These are phyloP conservation scores for Asobara japonica DNA, from an alignment of 1,140 invertebrate genomes.

Conservation along the genomic window DNA sequence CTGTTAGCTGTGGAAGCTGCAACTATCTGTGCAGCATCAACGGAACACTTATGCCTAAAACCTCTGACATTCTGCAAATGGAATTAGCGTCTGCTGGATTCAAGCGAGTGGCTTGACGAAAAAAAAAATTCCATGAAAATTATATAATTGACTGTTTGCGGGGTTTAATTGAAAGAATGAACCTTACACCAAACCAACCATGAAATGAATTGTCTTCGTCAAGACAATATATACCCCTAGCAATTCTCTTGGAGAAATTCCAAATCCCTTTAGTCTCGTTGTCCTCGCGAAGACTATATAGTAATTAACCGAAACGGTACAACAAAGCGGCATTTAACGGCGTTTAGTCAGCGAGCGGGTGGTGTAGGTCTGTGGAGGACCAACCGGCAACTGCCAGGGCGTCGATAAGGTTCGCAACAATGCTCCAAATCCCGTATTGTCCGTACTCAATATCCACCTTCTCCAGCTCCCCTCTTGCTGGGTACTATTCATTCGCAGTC, in stretches of 20 bases:
- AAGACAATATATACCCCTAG: neutral
- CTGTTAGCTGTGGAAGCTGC: too few species aligned
- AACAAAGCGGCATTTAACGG: constrained; percentile 60
- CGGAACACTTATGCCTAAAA: too few species aligned
- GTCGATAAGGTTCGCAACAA: constrained; percentile 60
- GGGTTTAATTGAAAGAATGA: constrained; percentile 12
- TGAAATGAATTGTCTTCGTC: neutral
- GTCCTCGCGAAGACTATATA: constrained; percentile 42
- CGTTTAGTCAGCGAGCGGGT: constrained; percentile 48
- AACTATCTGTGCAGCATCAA: too few species aligned
- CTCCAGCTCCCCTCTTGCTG: constrained; percentile 4
- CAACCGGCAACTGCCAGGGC: constrained; percentile 43
- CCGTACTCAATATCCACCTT: constrained; percentile 47
- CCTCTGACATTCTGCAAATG: too few species aligned
- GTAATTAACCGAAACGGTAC: constrained; percentile 59
- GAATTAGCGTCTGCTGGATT: too few species aligned
- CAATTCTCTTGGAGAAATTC: constrained; percentile 4
- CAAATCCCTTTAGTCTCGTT: constrained; percentile 21
- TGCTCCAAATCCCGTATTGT: constrained; percentile 60
- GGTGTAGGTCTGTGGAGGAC: constrained; percentile 21
- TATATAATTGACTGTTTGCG: neutral
- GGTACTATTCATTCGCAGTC: constrained; percentile 34
- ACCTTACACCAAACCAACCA: neutral
- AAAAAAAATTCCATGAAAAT: neutral
- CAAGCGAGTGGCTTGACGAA: neutral